Evolutionary conservation across 2,888 invertebrate species (phyloP), one percentile per base, ranked within the genome.

Genomic region (Pardosa pseudoannulata): DNA sequence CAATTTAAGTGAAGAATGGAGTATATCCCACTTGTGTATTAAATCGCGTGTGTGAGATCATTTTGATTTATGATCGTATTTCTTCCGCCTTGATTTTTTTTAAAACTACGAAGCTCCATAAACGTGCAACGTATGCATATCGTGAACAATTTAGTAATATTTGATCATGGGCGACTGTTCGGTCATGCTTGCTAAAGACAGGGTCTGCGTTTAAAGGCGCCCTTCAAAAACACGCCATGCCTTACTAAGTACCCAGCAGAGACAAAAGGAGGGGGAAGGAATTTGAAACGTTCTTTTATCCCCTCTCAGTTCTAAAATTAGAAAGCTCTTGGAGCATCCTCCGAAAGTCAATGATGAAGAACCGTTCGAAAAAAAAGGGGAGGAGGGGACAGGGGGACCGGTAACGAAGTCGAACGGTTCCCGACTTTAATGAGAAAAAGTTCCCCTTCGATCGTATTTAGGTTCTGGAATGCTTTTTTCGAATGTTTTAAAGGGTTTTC

Each of bases 331-430:
- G 74, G 68, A 81, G 68, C 62, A 68, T 56, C 73, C 67, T 39
- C 7, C 65, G 39, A 27, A 56, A 81, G 56, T 74, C 81, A 81
- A 68, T 81, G 68, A 81, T 56, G 74, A 39, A 56, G 74, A 81
- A 81, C 74, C 23, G 6, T 56, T 23, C 19, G 3, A 5, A 56
- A 23, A 56, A 56, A 23, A 56, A 56, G 23, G 23, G 3, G 1
- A 23, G 11, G 23, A 11, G 56, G 23, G 16, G 16, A 23, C 3
- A 11, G 3, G 6, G 56, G 3, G 36, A 56, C 56, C 11, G 56
- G 56, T 56, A 56, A 56, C 56, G 56, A 56, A 56, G 56, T 56
- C 56, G 56, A 56, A 56, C 56, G 19, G 23, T 56, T 56, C 19
- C 56, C 23, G 23, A 23, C 56, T 56, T 56, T 56, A 56, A 56